Evolutionary conservation across 2,888 invertebrate genomes (phyloP).

Genomic region (Synergus japonicus): DNA sequence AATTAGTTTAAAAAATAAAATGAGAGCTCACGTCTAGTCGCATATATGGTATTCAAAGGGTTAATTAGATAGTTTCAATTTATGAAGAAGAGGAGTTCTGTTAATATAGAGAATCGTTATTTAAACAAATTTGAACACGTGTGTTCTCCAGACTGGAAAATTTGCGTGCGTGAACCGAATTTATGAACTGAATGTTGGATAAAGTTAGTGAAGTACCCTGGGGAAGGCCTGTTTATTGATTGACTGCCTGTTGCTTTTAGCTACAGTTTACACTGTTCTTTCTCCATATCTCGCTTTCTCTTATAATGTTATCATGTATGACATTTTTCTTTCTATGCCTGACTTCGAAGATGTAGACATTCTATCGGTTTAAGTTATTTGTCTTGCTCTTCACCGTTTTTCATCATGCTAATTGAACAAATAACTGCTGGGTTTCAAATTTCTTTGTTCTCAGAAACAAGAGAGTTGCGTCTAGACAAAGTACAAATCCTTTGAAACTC

Average conservation of each 20-base stretch:
- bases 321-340: neutral
- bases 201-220: slow-evolving; percentile 64
- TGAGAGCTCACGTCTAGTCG: too few species aligned
- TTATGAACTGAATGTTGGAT: slow-evolving; percentile 54
- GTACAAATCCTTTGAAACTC: neutral
- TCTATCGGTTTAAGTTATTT: neutral
- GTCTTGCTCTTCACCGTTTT: neutral
- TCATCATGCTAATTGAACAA: neutral
- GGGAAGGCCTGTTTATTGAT: slow-evolving; percentile 71
- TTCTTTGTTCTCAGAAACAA: neutral
- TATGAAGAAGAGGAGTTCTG: neutral
- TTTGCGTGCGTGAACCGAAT: slow-evolving; percentile 35
- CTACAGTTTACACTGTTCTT: slow-evolving; percentile 55
- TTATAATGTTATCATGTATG: slow-evolving; percentile 38
- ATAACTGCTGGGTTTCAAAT: neutral
- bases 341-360: slow-evolving; percentile 4
- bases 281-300: slow-evolving; percentile 46
- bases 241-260: slow-evolving; percentile 75
- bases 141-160: neutral
- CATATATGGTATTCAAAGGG: too few species aligned
- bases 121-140: neutral
- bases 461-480: neutral
- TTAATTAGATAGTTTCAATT: neutral
- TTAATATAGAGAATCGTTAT: neutral
- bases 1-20: too few species aligned